phyloP scores from a whole-genome alignment of 2,113 vertebrate genomes.

The Ictalurus furcatus region DNA sequence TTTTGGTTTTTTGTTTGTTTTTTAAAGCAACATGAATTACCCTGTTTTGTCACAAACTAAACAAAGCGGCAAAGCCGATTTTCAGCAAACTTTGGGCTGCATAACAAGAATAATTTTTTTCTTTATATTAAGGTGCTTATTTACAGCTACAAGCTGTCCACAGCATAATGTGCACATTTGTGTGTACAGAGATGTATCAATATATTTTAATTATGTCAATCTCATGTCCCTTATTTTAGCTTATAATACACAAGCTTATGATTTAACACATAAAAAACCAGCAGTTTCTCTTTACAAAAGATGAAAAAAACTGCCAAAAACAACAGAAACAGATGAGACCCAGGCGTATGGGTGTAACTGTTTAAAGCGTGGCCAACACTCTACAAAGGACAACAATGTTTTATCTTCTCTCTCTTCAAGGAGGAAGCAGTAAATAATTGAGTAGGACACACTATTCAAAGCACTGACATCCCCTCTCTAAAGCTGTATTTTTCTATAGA shows the following conservation, averaged over 20 bases:
- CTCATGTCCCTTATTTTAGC: neutral
- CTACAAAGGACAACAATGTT: conserved; percentile 63
- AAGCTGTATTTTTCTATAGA: conserved; percentile 26
- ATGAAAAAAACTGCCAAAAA: conserved; percentile 47
- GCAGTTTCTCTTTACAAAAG: neutral
- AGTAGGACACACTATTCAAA: conserved; percentile 56
- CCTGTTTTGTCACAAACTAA: neutral
- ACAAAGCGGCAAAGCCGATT: too few relatives aligned
- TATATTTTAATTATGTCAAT: neutral
- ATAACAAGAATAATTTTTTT: too few relatives aligned
- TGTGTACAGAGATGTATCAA: conserved; percentile 53
- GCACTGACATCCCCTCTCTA: conserved; percentile 50
- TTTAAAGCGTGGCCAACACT: conserved; percentile 66
- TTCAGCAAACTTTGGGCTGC: too few relatives aligned
- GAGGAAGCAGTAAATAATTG: conserved; percentile 76
- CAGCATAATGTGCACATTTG: conserved; percentile 58
- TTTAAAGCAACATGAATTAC: neutral
- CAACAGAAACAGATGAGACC: conserved; percentile 64
- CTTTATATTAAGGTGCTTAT: neutral
- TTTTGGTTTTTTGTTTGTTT: too few relatives aligned
- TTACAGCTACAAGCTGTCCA: neutral
- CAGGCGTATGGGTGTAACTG: conserved; percentile 71
- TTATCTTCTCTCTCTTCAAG: conserved; percentile 62
- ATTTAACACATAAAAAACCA: neutral
- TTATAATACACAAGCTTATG: conserved; percentile 23